Percentiles rank a stretch among this genome's conserved stretches.
phyloP scores from a whole-genome alignment of 2,888 invertebrate species.

The Acleris laterana region DNA sequence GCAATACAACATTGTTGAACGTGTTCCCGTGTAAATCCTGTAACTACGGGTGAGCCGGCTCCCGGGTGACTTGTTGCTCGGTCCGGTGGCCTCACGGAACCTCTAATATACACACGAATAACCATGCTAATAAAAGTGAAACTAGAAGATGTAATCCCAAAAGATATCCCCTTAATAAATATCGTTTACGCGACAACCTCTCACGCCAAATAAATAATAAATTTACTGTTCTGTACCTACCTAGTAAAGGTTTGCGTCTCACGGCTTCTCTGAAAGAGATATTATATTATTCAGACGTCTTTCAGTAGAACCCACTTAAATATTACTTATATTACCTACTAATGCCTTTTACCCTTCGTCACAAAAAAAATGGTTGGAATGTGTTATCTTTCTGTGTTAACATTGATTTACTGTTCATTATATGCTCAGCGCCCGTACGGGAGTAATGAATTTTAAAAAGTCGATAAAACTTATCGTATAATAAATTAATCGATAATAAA shows the following conservation, averaged over 20 bases:
- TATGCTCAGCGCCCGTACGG: no score
- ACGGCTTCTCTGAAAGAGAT: constrained; percentile 10
- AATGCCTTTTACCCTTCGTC: no score
- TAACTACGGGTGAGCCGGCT: constrained; percentile 65
- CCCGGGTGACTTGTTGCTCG: constrained; percentile 62
- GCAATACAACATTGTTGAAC: constrained; percentile 74
- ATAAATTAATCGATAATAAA: no score
- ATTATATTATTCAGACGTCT: constrained; percentile 2
- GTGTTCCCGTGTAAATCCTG: constrained; percentile 73
- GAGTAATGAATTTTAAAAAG: no score
- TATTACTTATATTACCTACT: no score
- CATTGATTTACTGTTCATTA: no score
- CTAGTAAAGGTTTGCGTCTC: constrained; percentile 16
- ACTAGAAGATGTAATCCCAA: constrained; percentile 14
- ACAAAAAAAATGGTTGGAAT: no score
- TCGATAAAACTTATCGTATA: no score
- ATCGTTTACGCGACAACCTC: constrained; percentile 27
- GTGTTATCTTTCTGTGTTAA: no score
- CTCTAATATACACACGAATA: not conserved
- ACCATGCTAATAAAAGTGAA: constrained; percentile 28
- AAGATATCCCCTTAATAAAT: constrained; percentile 30
- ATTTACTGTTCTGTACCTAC: constrained; percentile 12
- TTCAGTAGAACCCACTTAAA: not conserved
- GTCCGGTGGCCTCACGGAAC: constrained; percentile 36
- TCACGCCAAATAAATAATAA: constrained; percentile 32